Conservation (phyloP, 2,797 vertebrate species). For the Sebastes goodei region DNA sequence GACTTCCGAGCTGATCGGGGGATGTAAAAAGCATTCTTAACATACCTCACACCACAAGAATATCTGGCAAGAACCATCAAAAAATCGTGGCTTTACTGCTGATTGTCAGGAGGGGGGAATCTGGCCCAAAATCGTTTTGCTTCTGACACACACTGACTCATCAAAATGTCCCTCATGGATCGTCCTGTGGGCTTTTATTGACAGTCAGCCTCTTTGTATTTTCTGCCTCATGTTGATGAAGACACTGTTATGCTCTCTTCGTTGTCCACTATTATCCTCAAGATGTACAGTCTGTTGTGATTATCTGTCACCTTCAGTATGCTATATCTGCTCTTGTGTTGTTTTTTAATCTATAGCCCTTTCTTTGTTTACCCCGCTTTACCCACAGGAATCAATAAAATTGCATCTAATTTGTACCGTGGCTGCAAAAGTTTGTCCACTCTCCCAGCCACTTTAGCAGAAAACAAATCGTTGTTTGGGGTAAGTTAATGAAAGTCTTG, state of each 20-base stretch:
- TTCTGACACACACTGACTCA: conserved; percentile 8
- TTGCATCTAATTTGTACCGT: conserved; percentile 58
- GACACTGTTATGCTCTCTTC: neutral
- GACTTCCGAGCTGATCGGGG: too few species aligned
- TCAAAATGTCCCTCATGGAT: neutral
- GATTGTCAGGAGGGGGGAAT: too few species aligned
- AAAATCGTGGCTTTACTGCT: too few species aligned
- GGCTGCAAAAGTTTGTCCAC: conserved; percentile 49
- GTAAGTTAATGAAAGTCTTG: conserved; percentile 60
- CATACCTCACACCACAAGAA: too few species aligned
- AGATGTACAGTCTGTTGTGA: conserved; percentile 8
- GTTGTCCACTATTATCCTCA: neutral
- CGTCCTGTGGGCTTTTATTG: neutral
- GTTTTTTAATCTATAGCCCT: neutral
- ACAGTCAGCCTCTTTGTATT: neutral
- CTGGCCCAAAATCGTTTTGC: too few species aligned
- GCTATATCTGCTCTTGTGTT: neutral
- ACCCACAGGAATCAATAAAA: conserved; percentile 54
- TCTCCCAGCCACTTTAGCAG: conserved; percentile 40
- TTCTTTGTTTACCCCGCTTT: conserved; percentile 34
- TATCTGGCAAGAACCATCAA: too few species aligned
- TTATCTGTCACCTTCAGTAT: neutral
- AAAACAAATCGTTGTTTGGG: conserved; percentile 56
- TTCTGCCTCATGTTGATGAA: conserved; percentile 5
- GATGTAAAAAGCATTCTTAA: too few species aligned